phyloP scores from a whole-genome alignment of 2,888 invertebrate species.

The Philaethria dido region DNA sequence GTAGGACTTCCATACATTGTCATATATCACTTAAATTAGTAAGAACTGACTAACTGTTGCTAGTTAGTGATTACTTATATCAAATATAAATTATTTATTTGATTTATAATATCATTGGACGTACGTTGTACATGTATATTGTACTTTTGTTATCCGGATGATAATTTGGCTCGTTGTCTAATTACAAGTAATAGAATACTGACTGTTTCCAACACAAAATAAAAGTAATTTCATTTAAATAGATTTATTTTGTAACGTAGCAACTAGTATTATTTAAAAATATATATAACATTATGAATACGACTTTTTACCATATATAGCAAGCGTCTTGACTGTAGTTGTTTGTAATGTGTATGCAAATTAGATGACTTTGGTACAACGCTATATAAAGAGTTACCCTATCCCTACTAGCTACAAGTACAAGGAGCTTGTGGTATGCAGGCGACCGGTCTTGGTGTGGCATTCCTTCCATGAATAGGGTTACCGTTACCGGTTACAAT shows the following conservation, averaged over 20 bases:
- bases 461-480: constrained; percentile 40
- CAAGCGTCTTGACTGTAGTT: not conserved
- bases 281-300: no score
- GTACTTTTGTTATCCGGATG: not conserved
- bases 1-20: not conserved
- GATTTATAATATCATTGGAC: not conserved
- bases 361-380: not conserved
- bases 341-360: not conserved
- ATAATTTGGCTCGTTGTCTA: not conserved
- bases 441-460: constrained; percentile 36
- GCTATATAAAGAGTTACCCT: constrained; percentile 16
- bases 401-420: constrained; percentile 29
- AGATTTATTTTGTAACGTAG: no score
- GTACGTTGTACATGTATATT: not conserved
- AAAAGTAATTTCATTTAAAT: no score
- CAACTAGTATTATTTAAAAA: no score
- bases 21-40: not conserved
- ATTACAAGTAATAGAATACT: no score
- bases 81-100: constrained; percentile 6
- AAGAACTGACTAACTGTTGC: not conserved
- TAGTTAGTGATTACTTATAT: not conserved
- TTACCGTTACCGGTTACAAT: constrained; percentile 24
- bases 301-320: not conserved
- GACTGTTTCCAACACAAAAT: no score
- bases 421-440: constrained; percentile 32